Evolutionary conservation across 2,113 vertebrate genomes (phyloP), one percentile per base, ranked within the genome.

Genomic region (Atlantisia rogersi): DNA sequence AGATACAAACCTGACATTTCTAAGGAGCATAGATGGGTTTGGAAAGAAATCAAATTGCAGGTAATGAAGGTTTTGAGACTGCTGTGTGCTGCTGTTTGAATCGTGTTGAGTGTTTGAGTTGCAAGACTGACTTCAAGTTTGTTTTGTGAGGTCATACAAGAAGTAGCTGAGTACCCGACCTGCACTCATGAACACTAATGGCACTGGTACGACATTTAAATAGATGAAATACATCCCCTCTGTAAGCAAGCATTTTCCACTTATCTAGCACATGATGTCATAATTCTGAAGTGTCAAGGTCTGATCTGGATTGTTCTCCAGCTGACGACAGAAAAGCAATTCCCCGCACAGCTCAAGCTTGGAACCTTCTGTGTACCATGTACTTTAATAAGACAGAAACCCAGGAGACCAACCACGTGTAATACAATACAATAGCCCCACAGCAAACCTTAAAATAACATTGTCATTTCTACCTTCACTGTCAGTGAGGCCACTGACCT

Each of bases 311-410:
- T 50, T 59, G 0, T 3, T 63, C 59, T 52, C 44, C 69, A n/a
- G 42, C n/a, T 13, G 67, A 67, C 39, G 78, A 18, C 31, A 82
- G 74, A 63, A 7, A 28, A 86, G 68, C 70, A 29, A 44, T 32
- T 71, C 84, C 74, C 74, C 10, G 15, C 4, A 2, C 60, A 67
- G 63, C 74, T 63, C 48, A 6, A 0, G 0, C 62, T 11, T 52
- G 24, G 11, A 67, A 53, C 3, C 0, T 5, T 22, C 53, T 22
- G 5, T 29, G 31, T 91, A 63, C 70, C 40, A 21, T 0, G 0
- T 69, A 29, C 50, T 76, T 65, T 5, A 55, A 16, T 35, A 56
- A 29, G 39, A 53, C 13, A 22, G 76, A 78, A 80, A 3, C 13
- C 44, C 31, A 2, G 11, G 46, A 37, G 70, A n/a, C 20, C 48